Evolutionary conservation across 2,888 invertebrate genomes (phyloP), one percentile per base, ranked within the genome.

Genomic region (Drosophila colorata): DNA sequence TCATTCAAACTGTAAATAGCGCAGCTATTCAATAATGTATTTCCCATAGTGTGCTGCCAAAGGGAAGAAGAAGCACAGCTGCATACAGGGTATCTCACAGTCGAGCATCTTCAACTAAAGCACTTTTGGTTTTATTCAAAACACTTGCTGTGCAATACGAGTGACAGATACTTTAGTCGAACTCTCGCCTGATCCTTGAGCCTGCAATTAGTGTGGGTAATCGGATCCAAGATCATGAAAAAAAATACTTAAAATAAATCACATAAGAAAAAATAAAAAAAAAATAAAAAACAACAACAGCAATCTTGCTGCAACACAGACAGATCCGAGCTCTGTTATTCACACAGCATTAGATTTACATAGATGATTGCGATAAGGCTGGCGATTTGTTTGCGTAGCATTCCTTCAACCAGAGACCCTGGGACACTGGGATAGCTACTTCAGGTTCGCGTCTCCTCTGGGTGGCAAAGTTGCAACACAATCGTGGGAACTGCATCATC

Each of bases 331-430:
- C 13, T 2, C 2, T 7, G 13, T n/a, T 16, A 25, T 31, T 20
- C 46, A 25, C 23, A 38, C 14, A 38, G 52, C 31, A 69, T 69
- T 69, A 16, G 35, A 25, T 37, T 23, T 5, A 31, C 38, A 38
- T 14, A 18, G 31, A 23, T 38, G 35, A 35, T 47, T 16, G 20
- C 33, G 61, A 61, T 44, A 33, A 40, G 6, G 38, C 11, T 44
- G 23, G 47, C 43, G 43, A 67, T 52, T 48, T 57, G 78, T 57
- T 57, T 33, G 59, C 74, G 68, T 59, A 28, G 74, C 74, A 75
- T 78, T 75, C 64, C 64, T 47, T 47, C 4, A 73, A 49, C 37
- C 40, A 25, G 61, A 72, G 31, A 67, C 55, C n/a, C 33, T 63
- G 51, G 16, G 58, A 73, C 20, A 37, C 41, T 46, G 11, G 20